phyloP scores from a whole-genome alignment of 2,888 invertebrate species.

The Acleris emargana region DNA sequence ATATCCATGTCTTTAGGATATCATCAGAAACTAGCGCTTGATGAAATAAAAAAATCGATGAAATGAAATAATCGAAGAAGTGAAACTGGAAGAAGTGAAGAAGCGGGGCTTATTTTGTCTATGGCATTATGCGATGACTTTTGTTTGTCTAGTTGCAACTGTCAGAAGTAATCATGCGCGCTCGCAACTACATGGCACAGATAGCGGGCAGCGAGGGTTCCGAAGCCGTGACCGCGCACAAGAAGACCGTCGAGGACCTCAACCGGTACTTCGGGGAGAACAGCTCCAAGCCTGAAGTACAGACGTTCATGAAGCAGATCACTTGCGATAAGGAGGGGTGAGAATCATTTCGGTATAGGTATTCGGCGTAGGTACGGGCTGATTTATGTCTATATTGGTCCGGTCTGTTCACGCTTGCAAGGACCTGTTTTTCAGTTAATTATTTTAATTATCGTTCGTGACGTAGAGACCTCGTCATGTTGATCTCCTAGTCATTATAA shows the following conservation, averaged over 20 bases:
- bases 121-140: neutral
- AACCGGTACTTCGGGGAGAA: conserved; percentile 92
- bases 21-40: too few relatives aligned
- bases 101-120: neutral
- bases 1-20: too few relatives aligned
- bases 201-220: conserved; percentile 92
- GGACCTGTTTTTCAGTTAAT: too few relatives aligned
- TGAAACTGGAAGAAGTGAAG: too few relatives aligned
- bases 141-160: conserved; percentile 90
- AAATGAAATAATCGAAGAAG: too few relatives aligned
- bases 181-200: conserved; percentile 96
- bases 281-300: conserved; percentile 90
- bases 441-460: too few relatives aligned
- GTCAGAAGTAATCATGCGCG: conserved; percentile 98
- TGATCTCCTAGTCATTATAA: too few relatives aligned
- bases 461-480: too few relatives aligned
- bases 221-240: conserved; percentile 91
- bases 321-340: conserved; percentile 97
- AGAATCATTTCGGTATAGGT: conserved; percentile 50
- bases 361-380: too few relatives aligned
- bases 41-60: too few relatives aligned
- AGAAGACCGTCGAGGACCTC: conserved; percentile 93
- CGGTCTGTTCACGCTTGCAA: too few relatives aligned
- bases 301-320: conserved; percentile 95
- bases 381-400: too few relatives aligned